Conservation (phyloP, 2,113 vertebrate species). For the Aphelocoma coerulescens region DNA sequence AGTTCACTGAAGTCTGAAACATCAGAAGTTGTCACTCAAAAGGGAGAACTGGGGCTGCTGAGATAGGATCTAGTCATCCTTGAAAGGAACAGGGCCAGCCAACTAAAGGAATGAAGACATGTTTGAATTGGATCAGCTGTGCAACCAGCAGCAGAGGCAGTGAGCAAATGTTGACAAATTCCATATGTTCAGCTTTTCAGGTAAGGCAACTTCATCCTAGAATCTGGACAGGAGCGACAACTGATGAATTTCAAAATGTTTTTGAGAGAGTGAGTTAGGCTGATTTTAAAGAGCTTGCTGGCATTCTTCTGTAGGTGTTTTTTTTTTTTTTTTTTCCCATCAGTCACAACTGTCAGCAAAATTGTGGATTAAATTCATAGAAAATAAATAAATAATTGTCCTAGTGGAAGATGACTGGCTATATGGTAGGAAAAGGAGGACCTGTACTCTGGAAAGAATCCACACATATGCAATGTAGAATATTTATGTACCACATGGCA, state of each 20-base stretch:
- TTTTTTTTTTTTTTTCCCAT: neutral
- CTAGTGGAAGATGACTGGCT: neutral
- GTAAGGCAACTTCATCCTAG: neutral
- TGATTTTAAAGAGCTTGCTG: neutral
- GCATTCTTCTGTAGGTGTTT: neutral
- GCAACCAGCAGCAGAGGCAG: neutral
- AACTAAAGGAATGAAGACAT: neutral
- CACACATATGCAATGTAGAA: neutral
- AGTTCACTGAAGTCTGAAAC: conserved; percentile 13
- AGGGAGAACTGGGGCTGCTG: neutral
- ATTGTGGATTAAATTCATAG: neutral
- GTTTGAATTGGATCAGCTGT: neutral
- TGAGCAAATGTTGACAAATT: conserved; percentile 10
- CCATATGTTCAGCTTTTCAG: conserved; percentile 5
- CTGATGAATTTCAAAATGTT: neutral
- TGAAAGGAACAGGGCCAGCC: neutral
- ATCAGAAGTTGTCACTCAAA: neutral
- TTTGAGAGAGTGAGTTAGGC: neutral
- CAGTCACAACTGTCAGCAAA: neutral
- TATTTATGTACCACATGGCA: neutral
- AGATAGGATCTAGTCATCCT: neutral
- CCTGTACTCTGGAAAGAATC: neutral
- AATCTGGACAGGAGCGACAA: neutral
- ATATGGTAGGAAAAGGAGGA: neutral
- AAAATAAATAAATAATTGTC: neutral